Conservation (phyloP, 2,888 invertebrate genomes). For the Drosophila pullipes region DNA sequence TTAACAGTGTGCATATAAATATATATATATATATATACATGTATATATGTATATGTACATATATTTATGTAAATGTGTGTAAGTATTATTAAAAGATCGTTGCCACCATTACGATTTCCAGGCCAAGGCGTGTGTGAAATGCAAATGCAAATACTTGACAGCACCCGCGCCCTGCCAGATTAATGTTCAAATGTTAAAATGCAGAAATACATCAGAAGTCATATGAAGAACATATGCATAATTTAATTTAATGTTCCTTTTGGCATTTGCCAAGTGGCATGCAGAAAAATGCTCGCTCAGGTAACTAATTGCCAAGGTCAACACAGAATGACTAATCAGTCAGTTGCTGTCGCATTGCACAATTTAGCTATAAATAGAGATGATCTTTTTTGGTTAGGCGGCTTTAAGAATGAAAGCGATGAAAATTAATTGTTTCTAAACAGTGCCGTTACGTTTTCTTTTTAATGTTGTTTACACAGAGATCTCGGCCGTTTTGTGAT, state of each 20-base stretch:
- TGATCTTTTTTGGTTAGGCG: neutral
- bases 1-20: constrained; percentile 30
- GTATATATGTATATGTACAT: neutral
- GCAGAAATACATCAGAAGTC: constrained; percentile 36
- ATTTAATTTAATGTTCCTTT: constrained; percentile 40
- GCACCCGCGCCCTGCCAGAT: constrained; percentile 65
- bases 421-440: neutral
- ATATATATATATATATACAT: neutral
- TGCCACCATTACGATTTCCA: constrained; percentile 69
- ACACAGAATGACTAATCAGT: constrained; percentile 41
- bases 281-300: constrained; percentile 44
- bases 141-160: constrained; percentile 65
- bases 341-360: constrained; percentile 37
- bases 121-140: constrained; percentile 78
- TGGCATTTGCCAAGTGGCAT: constrained; percentile 34
- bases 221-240: constrained; percentile 24
- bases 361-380: constrained; percentile 25
- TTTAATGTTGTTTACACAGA: neutral
- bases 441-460: neutral
- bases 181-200: constrained; percentile 50
- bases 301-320: constrained; percentile 63
- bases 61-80: constrained; percentile 12
- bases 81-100: constrained; percentile 63
- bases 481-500: neutral
- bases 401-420: neutral